Percentiles rank a stretch among this genome's conserved stretches.
phyloP scores from a whole-genome alignment of 2,888 invertebrate species.

The Onthophagus sagittarius region DNA sequence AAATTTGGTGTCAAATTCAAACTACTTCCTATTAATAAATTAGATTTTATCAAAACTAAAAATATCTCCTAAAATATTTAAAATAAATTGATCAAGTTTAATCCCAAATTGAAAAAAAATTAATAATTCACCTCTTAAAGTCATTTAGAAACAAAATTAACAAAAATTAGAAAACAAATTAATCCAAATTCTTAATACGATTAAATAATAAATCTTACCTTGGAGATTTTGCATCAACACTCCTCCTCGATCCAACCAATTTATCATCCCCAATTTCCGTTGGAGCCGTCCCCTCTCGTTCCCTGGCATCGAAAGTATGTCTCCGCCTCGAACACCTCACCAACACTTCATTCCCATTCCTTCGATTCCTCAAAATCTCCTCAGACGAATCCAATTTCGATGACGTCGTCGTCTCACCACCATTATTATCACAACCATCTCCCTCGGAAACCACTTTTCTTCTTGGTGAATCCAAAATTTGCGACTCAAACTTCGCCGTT shows the following conservation, averaged over 20 bases:
- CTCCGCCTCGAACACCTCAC: constrained; percentile 32
- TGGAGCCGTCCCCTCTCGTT: constrained; percentile 36
- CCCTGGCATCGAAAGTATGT: constrained; percentile 42
- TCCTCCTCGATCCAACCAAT: constrained; percentile 33
- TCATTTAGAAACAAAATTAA: neutral
- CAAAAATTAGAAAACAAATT: too few relatives aligned
- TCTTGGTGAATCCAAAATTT: constrained; percentile 16
- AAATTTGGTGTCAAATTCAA: too few relatives aligned
- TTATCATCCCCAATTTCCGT: constrained; percentile 26
- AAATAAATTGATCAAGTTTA: too few relatives aligned
- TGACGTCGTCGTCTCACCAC: constrained; percentile 18
- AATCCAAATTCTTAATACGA: too few relatives aligned
- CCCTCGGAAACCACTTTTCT: constrained; percentile 24
- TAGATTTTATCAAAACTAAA: constrained; percentile 1
- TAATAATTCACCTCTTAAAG: too few relatives aligned
- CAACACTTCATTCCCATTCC: constrained; percentile 37
- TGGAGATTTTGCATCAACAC: constrained; percentile 42
- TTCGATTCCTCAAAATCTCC: constrained; percentile 39
- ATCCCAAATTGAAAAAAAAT: too few relatives aligned
- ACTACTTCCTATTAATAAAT: too few relatives aligned
- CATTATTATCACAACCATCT: constrained; percentile 25
- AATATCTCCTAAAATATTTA: neutral
- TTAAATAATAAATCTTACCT: constrained; percentile 38
- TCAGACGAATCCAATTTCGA: constrained; percentile 17
- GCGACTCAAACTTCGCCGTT: constrained; percentile 40